Evolutionary conservation across 1,140 invertebrate genomes (phyloP), one percentile per base, ranked within the genome.

Genomic region (Vollenhovia emeryi): DNA sequence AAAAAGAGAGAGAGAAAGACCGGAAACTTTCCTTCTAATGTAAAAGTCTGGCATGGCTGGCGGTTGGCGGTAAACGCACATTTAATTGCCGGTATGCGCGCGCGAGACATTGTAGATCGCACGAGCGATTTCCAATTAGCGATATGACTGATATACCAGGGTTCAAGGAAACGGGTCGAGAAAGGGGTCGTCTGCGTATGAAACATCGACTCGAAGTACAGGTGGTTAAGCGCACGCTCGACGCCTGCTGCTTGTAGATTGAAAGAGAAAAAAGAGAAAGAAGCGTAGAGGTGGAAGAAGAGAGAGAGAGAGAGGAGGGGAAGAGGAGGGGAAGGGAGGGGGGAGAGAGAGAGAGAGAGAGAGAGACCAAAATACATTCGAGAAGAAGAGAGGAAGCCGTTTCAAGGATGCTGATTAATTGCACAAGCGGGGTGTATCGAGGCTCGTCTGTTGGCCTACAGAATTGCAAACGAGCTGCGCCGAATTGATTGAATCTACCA

Each of bases 71-170:
- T 85, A 80, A 73, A 73, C 73, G 60, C 82, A 33, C 83, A 85
- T 71, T 66, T 89, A 89, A 89, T 89, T 88, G 82, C 86, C 24
- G 59, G 86, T 76, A 69, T 75, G 57, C 80, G n/a, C 87, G 62
- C 87, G 71, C 82, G 68, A 88, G 68, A 88, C 87, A 88, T 59
- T 66, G 86, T 85, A 88, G 87, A 89, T 89, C 86, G 87, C 74
- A 85, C 74, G 74, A 88, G 60, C 86, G 87, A 89, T 88, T 89
- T 89, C 86, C 86, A 89, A 89, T 89, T 89, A 89, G 82, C 86
- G 87, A 89, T 89, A 69, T 89, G 86, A 89, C 87, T 89, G 87
- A 89, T 89, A 89, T 80, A 88, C 36, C 48, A 48, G 74, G 68
- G 87, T 89, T 89, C 87, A 89, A 89, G 87, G 87, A 89, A 87